Evolutionary conservation across 2,113 vertebrate species (phyloP), one percentile per base, ranked within the genome.

Genomic region (Zingel zingel): DNA sequence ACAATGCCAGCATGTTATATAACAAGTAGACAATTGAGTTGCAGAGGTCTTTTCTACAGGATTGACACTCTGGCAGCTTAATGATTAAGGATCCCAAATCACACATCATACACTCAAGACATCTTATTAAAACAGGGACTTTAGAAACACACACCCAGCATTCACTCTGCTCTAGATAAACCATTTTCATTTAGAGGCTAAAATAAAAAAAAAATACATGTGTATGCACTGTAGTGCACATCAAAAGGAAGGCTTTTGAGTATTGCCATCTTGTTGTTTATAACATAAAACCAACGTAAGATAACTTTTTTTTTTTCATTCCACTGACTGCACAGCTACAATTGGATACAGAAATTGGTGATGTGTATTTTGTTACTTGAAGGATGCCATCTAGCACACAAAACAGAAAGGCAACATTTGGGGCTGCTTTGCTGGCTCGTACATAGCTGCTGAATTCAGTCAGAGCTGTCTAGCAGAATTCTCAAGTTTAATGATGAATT

Each of bases 21-120:
- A 88, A 89, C 48, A 71, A 80, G 50, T 3, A 62, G 78, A 79
- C 66, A 9, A 53, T 23, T 81, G 76, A 74, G 30, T 63, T 57
- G 57, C 66, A 72, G 61, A 82, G 48, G 67, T 79, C 69, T 79
- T 53, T 66, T 82, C 74, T 45, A 61, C 58, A 67, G 15, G 79
- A 85, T 81, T 88, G 90, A 90, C 90, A 89, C 89, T 85, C 66
- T 61, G 89, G 80, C 23, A n/a, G 78, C 36, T 86, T 84, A 50
- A 79, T 63, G 77, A 86, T 74, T 76, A 74, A 81, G 71, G 57
- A 82, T 81, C 53, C 8, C 61, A 81, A 80, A 83, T 78, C 66
- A 56, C 53, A 74, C 69, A 45, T 79, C 74, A 76, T 12, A 78
- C 74, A 12, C 64, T 57, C 7, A 0, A 77, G 51, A 87, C 66